Conservation (phyloP, 2,888 invertebrate species). For the Opisthograptis luteolata region DNA sequence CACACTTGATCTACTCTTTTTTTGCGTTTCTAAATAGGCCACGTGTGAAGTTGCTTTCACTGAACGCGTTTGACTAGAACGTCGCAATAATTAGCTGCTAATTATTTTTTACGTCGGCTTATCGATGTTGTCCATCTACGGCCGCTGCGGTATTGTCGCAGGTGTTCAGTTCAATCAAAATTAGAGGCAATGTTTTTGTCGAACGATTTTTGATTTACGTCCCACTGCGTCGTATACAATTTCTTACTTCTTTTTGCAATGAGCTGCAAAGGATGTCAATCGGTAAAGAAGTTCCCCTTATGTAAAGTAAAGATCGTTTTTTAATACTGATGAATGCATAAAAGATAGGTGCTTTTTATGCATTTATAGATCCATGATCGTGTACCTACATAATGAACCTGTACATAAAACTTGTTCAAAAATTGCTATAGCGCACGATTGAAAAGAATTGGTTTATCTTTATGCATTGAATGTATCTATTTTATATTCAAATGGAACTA, state of each 20-base stretch:
- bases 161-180: conserved; percentile 16
- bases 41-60: conserved; percentile 73
- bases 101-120: conserved; percentile 54
- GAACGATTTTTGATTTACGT: conserved; percentile 6
- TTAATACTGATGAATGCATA: not conserved
- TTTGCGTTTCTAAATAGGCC: conserved; percentile 58
- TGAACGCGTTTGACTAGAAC: conserved; percentile 62
- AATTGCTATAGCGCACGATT: conserved; percentile 23
- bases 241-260: not conserved
- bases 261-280: not conserved
- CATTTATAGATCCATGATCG: not conserved
- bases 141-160: conserved; percentile 21
- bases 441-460: too few species aligned
- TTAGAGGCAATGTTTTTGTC: conserved; percentile 19
- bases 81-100: conserved; percentile 67
- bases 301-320: conserved; percentile 1
- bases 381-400: conserved; percentile 13
- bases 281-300: not conserved
- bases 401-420: conserved; percentile 22
- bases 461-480: too few species aligned
- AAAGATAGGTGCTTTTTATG: too few species aligned
- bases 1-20: conserved; percentile 47
- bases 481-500: too few species aligned
- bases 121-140: conserved; percentile 32
- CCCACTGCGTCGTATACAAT: not conserved